Conservation (phyloP, 2,888 invertebrate genomes). For the Apoda limacodes region DNA sequence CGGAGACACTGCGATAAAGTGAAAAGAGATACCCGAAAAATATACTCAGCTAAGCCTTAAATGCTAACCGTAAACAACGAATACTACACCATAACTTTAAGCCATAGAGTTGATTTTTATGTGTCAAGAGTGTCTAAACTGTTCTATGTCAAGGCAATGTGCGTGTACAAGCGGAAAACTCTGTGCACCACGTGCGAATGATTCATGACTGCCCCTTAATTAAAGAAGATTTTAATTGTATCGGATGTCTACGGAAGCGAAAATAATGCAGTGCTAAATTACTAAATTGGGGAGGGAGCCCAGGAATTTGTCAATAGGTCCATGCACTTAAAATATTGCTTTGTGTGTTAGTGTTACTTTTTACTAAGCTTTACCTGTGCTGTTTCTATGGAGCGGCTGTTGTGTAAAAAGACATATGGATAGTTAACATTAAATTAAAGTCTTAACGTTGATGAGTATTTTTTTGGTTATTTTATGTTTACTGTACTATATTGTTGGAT, state of each 20-base stretch:
- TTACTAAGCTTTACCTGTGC: too few relatives aligned
- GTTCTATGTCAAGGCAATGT: conserved; percentile 36
- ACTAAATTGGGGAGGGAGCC: conserved; percentile 64
- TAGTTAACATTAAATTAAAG: too few relatives aligned
- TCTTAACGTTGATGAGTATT: too few relatives aligned
- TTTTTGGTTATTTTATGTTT: too few relatives aligned
- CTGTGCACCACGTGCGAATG: conserved; percentile 70
- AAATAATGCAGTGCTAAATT: conserved; percentile 70
- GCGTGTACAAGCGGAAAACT: conserved; percentile 64
- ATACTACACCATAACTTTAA: conserved; percentile 29
- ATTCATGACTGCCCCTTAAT: conserved; percentile 69
- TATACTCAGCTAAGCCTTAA: conserved; percentile 42
- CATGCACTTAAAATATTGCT: conserved; percentile 48
- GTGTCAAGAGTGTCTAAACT: conserved; percentile 26
- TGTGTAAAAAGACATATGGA: too few relatives aligned
- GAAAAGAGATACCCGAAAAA: conserved; percentile 62
- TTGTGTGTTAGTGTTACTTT: conserved; percentile 42
- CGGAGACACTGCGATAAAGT: conserved; percentile 65
- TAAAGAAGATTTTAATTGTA: conserved; percentile 72
- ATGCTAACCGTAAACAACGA: conserved; percentile 26
- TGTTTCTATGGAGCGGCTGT: too few relatives aligned
- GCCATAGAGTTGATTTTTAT: conserved; percentile 37
- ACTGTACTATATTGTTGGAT: too few relatives aligned
- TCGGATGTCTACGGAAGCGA: conserved; percentile 69
- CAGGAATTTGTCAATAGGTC: conserved; percentile 61